Evolutionary conservation across 2,888 invertebrate species (phyloP).

Genomic region (Boloria euphrosyne): DNA sequence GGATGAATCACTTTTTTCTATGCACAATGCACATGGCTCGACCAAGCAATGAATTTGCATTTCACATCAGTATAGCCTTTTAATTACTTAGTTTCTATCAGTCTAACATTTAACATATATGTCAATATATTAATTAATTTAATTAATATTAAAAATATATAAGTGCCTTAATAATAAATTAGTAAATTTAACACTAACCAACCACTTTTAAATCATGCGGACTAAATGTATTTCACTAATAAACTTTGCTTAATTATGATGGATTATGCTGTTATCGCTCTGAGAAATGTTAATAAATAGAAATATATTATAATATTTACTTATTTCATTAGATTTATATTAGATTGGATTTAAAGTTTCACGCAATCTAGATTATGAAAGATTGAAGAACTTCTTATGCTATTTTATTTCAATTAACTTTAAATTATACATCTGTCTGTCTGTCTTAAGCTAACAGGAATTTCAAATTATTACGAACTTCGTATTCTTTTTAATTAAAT

Average conservation of each 20-base stretch:
- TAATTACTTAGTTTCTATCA: conserved; percentile 46
- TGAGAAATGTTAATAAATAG: conserved; percentile 7
- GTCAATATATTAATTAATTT: no score
- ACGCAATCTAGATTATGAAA: conserved; percentile 9
- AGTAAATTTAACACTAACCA: conserved; percentile 18
- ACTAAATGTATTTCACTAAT: conserved; percentile 24
- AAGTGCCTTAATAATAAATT: no score
- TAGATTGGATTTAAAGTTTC: conserved; percentile 1
- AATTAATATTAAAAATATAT: no score
- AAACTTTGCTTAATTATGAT: conserved; percentile 36
- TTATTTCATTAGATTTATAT: conserved; percentile 1
- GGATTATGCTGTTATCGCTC: conserved; percentile 30
- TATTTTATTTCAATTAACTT: neutral
- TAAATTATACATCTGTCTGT: neutral
- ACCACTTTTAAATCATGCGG: conserved; percentile 32
- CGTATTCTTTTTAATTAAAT: conserved; percentile 13
- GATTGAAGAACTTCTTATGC: neutral
- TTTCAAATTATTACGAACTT: conserved; percentile 10
- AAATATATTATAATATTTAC: conserved; percentile 6
- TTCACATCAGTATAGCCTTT: conserved; percentile 54
- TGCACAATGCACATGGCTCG: conserved; percentile 47
- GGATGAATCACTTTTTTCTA: conserved; percentile 65
- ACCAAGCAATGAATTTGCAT: conserved; percentile 64
- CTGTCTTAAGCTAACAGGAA: neutral
- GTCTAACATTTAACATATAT: neutral